Evolutionary conservation across 2,797 vertebrate species (phyloP), one percentile per base, ranked within the genome.

Genomic region (Knipowitschia caucasica): DNA sequence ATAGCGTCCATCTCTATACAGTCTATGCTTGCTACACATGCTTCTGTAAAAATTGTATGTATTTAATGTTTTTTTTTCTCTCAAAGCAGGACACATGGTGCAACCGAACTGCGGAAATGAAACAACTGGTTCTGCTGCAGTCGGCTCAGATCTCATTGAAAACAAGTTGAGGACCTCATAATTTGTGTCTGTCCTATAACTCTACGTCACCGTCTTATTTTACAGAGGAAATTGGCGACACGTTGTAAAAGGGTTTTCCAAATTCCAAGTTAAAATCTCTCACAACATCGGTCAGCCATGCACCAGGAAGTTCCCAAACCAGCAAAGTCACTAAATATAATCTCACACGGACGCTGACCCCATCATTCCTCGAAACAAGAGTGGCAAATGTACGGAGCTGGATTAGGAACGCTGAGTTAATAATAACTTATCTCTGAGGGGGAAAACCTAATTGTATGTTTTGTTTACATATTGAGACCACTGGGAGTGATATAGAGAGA

Each of bases 371-470:
- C 5, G 26, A 30, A 46, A 17, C 44, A 46, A 46, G 26, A 29
- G 44, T 12, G 44, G 44, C 18, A 17, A 30, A 46, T 46, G 26
- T 46, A 46, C 12, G 17, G 44, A 30, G 25, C 25, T 2, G 42
- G 44, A 46, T 46, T 30, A 46, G 44, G 17, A 12, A 29, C 18
- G 44, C 20, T 27, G 15, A 46, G 7, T 29, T 46, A 46, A 46
- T 46, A 29, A 46, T 18, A 46, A 24, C 9, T 29, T 0, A 30
- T 29, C 26, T 30, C 26, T 27, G 23, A 17, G 4, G 24, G n/a
- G n/a, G 17, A 29, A 17, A 46, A 30, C n/a, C 17, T 18, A 46
- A 46, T 46, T 5, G 20, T 46, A 46, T 4, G 44, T 46, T 46
- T 46, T 46, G 5, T 15, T 17, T 17, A 2, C 15, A 42, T 14